These are phyloP conservation scores for Petrocephalus zakoni DNA, from an alignment of 2,113 vertebrate species.

Conservation along the genomic window DNA sequence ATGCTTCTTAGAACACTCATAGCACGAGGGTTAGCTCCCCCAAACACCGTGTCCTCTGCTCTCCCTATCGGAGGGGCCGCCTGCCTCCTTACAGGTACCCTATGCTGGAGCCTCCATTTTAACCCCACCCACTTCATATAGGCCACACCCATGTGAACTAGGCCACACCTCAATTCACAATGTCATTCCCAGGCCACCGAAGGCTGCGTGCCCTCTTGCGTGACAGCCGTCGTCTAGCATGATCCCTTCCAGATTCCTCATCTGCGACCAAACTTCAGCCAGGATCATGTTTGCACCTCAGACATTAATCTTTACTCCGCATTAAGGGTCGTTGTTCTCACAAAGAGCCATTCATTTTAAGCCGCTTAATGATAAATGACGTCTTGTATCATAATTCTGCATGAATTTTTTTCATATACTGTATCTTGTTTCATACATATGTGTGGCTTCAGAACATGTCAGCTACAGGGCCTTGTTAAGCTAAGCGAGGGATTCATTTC, in stretches of 20 bases:
- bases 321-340: neutral
- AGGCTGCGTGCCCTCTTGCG: neutral
- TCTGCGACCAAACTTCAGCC: neutral
- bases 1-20: conserved; percentile 8
- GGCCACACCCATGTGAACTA: neutral
- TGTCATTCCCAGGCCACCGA: neutral
- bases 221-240: neutral
- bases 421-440: neutral
- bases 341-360: neutral
- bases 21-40: neutral
- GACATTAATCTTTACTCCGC: neutral
- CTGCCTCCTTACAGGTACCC: neutral
- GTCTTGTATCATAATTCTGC: neutral
- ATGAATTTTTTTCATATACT: neutral
- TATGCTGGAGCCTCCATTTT: neutral
- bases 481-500: neutral
- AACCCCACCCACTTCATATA: neutral
- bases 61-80: neutral
- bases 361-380: neutral
- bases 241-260: neutral
- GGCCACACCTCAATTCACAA: neutral
- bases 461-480: neutral
- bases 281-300: neutral
- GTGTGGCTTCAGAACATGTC: neutral
- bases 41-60: neutral